These are phyloP conservation scores for Meda fulgida DNA, from an alignment of 2,797 vertebrate genomes.

Conservation along the genomic window DNA sequence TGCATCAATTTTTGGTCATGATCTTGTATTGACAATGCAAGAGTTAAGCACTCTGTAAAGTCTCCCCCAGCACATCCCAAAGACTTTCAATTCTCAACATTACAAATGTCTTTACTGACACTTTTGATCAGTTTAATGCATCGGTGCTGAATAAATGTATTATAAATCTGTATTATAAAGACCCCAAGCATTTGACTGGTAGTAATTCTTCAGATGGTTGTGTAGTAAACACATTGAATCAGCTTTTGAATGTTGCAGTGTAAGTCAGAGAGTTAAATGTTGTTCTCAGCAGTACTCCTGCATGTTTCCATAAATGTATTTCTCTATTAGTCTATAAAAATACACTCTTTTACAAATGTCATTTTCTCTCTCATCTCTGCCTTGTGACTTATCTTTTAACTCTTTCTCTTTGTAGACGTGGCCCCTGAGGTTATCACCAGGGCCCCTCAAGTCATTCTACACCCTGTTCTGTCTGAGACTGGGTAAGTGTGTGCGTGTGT, in stretches of 20 bases:
- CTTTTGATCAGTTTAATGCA: too few species aligned
- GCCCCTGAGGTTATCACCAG: conserved; percentile 90
- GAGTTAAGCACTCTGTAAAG: too few species aligned
- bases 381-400: neutral
- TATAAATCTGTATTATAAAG: too few species aligned
- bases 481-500: conserved; percentile 81
- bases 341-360: neutral
- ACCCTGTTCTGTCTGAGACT: conserved; percentile 92
- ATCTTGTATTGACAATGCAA: too few species aligned
- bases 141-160: too few species aligned
- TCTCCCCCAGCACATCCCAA: too few species aligned
- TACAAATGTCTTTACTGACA: too few species aligned
- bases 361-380: neutral
- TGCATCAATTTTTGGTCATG: too few species aligned
- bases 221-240: neutral
- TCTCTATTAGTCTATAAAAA: conserved; percentile 16
- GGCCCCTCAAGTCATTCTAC: conserved; percentile 95
- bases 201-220: neutral
- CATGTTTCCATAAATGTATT: conserved; percentile 2
- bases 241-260: neutral
- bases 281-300: neutral
- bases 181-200: neutral
- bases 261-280: neutral
- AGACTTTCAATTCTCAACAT: too few species aligned
- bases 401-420: conserved; percentile 81